phyloP scores from a whole-genome alignment of 2,888 invertebrate genomes.

The Apoda limacodes region DNA sequence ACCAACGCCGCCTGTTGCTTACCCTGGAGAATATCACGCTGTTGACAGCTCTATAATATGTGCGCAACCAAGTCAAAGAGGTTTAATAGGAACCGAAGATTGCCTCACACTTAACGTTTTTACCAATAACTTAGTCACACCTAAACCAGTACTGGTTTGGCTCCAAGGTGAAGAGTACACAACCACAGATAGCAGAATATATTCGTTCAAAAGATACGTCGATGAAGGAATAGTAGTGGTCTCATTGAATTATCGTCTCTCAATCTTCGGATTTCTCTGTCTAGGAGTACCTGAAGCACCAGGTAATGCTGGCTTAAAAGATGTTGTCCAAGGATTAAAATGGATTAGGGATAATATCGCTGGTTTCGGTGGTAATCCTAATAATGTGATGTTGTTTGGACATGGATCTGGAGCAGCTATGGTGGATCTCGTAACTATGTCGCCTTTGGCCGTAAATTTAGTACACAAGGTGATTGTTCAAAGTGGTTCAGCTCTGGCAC shows the following conservation, averaged over 20 bases:
- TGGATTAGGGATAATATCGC: conserved; percentile 81
- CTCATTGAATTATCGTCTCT: conserved; percentile 77
- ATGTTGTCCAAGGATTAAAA: conserved; percentile 81
- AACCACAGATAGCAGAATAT: conserved; percentile 24
- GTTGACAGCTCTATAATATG: conserved; percentile 33
- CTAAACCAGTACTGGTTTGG: conserved; percentile 51
- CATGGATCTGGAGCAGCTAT: conserved; percentile 81
- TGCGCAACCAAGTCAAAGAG: conserved; percentile 40
- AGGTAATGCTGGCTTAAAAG: conserved; percentile 89
- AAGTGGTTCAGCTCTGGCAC: conserved; percentile 49
- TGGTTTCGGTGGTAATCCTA: conserved; percentile 81
- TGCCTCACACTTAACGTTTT: conserved; percentile 46
- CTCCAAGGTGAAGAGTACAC: conserved; percentile 46
- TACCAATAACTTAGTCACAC: conserved; percentile 33
- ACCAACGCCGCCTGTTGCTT: conserved; percentile 25
- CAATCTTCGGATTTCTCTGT: conserved; percentile 79
- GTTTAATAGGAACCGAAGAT: conserved; percentile 46
- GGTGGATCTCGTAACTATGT: conserved; percentile 49
- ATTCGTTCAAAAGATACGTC: conserved; percentile 70
- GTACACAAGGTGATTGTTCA: conserved; percentile 47
- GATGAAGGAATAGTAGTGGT: conserved; percentile 74
- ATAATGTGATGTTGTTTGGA: conserved; percentile 82
- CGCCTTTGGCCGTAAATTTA: conserved; percentile 33
- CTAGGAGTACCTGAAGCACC: conserved; percentile 71
- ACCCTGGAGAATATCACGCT: conserved; percentile 31